Percentiles rank a stretch among this genome's conserved stretches.
phyloP scores from a whole-genome alignment of 2,113 vertebrate genomes.

The Cyanoderma ruficeps region DNA sequence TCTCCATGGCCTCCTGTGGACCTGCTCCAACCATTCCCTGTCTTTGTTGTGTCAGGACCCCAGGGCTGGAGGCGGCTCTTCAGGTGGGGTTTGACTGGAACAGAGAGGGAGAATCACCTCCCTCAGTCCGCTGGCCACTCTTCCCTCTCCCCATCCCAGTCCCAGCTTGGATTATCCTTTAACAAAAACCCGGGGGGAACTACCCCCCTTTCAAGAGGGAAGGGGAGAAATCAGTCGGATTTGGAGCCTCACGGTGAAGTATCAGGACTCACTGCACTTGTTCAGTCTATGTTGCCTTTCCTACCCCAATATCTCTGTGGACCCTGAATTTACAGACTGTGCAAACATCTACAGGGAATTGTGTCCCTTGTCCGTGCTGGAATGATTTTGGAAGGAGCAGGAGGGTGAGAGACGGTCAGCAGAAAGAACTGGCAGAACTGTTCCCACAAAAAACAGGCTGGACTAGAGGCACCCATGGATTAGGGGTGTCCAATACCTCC shows the following conservation, averaged over 20 bases:
- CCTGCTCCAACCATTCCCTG: background rate
- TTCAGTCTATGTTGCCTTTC: background rate
- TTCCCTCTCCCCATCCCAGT: background rate
- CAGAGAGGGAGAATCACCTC: background rate
- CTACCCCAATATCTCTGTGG: rapidly evolving
- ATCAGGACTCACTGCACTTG: background rate
- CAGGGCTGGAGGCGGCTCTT: background rate
- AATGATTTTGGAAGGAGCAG: background rate
- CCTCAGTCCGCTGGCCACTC: rapidly evolving
- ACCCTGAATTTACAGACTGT: background rate
- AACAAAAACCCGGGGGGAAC: background rate
- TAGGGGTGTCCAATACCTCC: too few relatives aligned
- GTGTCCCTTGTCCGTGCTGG: background rate
- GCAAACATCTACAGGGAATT: background rate
- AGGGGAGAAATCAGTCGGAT: background rate
- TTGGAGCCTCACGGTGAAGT: background rate
- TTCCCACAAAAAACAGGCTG: background rate
- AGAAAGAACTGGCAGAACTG: background rate
- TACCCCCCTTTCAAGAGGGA: too few relatives aligned
- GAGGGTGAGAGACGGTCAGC: background rate
- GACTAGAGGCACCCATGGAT: background rate
- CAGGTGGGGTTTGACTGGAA: background rate
- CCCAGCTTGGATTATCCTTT: background rate
- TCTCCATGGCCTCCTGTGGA: background rate
- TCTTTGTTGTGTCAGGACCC: background rate